These are phyloP conservation scores for Teleopsis dalmanni DNA, from an alignment of 1,140 invertebrate genomes.

Conservation along the genomic window DNA sequence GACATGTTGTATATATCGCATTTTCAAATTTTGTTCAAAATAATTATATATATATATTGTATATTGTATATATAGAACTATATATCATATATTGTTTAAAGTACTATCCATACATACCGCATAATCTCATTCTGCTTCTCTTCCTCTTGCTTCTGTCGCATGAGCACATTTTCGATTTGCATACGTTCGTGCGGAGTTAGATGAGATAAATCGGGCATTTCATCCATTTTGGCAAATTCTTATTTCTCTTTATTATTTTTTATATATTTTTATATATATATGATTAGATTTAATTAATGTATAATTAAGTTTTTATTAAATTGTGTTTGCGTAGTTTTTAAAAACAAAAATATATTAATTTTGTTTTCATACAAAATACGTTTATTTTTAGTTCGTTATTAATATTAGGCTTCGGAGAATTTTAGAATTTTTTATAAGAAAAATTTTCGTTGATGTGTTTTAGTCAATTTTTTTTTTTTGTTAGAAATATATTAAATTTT, in stretches of 20 bases:
- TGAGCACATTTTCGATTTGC: slow-evolving; percentile 95
- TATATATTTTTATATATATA: background rate
- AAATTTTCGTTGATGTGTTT: background rate
- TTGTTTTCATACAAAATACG: no score
- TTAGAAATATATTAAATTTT: no score
- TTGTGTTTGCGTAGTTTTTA: background rate
- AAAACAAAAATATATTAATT: no score
- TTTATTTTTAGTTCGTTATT: no score
- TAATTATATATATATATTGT: no score
- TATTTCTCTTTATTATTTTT: background rate
- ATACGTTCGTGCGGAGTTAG: slow-evolving; percentile 93
- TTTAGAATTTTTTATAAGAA: background rate
- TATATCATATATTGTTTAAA: no score
- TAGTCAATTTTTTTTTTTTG: no score
- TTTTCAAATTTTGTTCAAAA: no score
- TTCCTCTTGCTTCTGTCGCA: slow-evolving; percentile 94
- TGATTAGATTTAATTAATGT: no score
- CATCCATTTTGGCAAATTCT: slow-evolving; percentile 52
- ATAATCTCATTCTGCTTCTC: slow-evolving; percentile 90
- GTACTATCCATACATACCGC: slow-evolving; percentile 61
- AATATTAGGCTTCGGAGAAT: no score
- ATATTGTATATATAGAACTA: no score
- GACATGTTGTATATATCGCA: no score
- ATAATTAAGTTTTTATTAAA: background rate
- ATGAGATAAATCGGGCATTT: slow-evolving; percentile 94